Percentiles rank a stretch among this genome's conserved stretches.
These are phyloP conservation scores for Helicoverpa assulta DNA, from an alignment of 2,888 invertebrate species.

Conservation along the genomic window DNA sequence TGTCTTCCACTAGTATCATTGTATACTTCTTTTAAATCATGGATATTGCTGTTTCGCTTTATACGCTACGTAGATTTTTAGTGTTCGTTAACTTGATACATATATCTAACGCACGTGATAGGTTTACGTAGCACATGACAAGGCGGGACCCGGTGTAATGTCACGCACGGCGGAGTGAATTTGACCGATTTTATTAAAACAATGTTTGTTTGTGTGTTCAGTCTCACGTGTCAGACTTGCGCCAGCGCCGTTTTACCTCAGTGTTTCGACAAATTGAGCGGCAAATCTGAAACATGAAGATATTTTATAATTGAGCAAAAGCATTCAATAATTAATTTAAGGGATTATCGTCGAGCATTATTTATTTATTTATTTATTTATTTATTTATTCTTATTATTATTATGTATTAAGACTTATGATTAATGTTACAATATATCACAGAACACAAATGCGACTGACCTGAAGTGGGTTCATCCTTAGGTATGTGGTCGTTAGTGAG, in stretches of 20 bases:
- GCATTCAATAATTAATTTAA: neutral
- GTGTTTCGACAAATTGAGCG: constrained; percentile 97
- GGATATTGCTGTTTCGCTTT: constrained; percentile 68
- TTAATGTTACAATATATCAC: too few species aligned
- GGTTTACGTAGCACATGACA: constrained; percentile 39
- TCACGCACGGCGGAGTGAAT: constrained; percentile 56
- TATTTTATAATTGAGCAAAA: constrained; percentile 20
- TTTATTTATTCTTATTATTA: too few species aligned
- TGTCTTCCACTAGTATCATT: constrained; percentile 58
- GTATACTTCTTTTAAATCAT: constrained; percentile 47
- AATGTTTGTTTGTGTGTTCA: constrained; percentile 76
- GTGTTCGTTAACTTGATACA: constrained; percentile 57
- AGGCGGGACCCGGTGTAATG: constrained; percentile 36
- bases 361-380: too few species aligned
- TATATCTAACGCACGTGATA: constrained; percentile 50
- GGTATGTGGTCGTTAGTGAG: constrained; percentile 88
- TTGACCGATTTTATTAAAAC: constrained; percentile 65
- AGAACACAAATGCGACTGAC: constrained; percentile 70
- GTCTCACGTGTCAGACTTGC: constrained; percentile 76
- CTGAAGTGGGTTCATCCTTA: constrained; percentile 91
- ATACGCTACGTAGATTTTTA: constrained; percentile 62
- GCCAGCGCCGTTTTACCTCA: constrained; percentile 76
- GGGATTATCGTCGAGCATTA: too few species aligned
- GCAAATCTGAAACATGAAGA: constrained; percentile 93
- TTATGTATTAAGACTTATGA: too few species aligned